A percentile compares a stretch with the other conserved stretches of the same genome.
These are phyloP conservation scores for Temnothorax ravouxi DNA, from an alignment of 2,888 invertebrate genomes.

Conservation along the genomic window DNA sequence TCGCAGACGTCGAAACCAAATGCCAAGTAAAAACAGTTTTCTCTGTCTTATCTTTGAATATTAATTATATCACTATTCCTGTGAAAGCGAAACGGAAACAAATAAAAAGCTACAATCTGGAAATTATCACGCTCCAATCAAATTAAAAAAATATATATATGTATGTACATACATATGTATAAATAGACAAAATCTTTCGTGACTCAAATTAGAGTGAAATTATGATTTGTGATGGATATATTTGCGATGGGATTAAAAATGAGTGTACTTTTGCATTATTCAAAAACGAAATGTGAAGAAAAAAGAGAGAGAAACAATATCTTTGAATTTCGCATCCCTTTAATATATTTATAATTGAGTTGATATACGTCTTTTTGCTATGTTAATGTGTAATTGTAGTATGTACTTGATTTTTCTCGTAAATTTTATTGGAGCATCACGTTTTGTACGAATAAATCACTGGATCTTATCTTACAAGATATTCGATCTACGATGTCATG, in stretches of 20 bases:
- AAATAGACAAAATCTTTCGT: background rate
- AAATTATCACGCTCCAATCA: background rate
- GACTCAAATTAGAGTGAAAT: background rate
- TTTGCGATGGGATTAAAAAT: background rate
- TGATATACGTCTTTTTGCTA: background rate
- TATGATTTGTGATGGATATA: background rate
- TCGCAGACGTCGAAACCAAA: slow-evolving; percentile 94
- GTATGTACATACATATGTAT: too few relatives aligned
- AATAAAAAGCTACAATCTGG: background rate
- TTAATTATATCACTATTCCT: background rate
- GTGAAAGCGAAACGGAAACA: background rate
- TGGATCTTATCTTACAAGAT: background rate
- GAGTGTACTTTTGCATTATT: background rate
- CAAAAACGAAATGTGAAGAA: background rate
- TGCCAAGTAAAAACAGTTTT: slow-evolving; percentile 89
- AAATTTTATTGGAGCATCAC: background rate
- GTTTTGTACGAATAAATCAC: background rate
- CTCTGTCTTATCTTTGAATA: background rate
- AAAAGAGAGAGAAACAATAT: background rate
- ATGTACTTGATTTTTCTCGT: background rate
- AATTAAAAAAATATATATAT: background rate
- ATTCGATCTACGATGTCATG: slow-evolving; percentile 7
- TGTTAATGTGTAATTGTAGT: background rate
- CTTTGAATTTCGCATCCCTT: background rate
- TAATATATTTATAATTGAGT: too few relatives aligned